These are phyloP conservation scores for Polyergus mexicanus DNA, from an alignment of 1,140 invertebrate species.

Conservation along the genomic window DNA sequence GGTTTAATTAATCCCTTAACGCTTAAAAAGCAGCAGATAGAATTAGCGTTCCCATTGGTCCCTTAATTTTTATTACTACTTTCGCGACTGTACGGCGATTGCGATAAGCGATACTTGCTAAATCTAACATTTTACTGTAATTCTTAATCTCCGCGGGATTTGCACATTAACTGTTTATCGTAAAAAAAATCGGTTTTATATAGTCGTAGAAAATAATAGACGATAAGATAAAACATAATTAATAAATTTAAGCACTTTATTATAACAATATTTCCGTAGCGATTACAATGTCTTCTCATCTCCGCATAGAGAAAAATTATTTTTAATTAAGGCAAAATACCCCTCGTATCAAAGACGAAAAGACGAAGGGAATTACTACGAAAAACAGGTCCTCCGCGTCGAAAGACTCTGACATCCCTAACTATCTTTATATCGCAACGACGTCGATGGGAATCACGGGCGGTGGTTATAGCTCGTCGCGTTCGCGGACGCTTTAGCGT, in stretches of 20 bases:
- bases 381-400: not conserved
- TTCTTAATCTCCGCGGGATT: not conserved
- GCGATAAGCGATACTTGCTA: not conserved
- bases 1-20: constrained; percentile 51
- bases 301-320: not conserved
- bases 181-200: not conserved
- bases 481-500: constrained; percentile 54
- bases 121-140: not conserved
- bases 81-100: not conserved
- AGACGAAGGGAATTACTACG: not conserved
- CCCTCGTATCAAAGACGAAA: not conserved
- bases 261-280: not conserved
- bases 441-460: constrained; percentile 49
- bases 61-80: constrained; percentile 17
- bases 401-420: constrained; percentile 20
- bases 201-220: too few species aligned
- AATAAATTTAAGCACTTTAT: not conserved
- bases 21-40: not conserved
- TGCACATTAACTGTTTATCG: not conserved
- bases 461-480: constrained; percentile 46
- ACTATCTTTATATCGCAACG: constrained; percentile 43
- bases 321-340: constrained; percentile 21
- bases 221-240: not conserved
- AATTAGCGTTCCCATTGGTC: constrained; percentile 21
- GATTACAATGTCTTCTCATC: not conserved